These are phyloP conservation scores for Hoplostethus atlanticus DNA, from an alignment of 2,797 vertebrate species.

Conservation along the genomic window DNA sequence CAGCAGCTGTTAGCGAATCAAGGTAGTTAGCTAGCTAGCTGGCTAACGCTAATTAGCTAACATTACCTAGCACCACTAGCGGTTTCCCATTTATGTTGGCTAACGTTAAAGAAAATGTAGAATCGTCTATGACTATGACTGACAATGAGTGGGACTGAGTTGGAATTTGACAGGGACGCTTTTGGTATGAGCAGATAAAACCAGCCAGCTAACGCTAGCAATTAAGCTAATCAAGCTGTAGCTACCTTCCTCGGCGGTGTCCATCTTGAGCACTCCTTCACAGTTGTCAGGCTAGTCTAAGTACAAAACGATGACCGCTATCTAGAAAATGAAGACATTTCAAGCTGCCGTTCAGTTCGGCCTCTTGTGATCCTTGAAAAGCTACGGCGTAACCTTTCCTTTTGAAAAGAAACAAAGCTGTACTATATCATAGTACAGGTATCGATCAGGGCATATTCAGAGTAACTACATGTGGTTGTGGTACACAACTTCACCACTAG, in stretches of 20 bases:
- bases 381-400: not conserved
- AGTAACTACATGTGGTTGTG: slow-evolving; percentile 20
- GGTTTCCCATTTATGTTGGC: slow-evolving; percentile 11
- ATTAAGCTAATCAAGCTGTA: slow-evolving; percentile 28
- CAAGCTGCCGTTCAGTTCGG: not conserved
- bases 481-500: slow-evolving; percentile 26
- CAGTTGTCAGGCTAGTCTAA: slow-evolving; percentile 27
- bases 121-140: fast-evolving
- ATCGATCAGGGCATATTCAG: slow-evolving; percentile 10
- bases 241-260: slow-evolving; percentile 93
- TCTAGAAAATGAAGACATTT: slow-evolving; percentile 57
- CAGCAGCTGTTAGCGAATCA: slow-evolving; percentile 30
- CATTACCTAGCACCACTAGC: slow-evolving; percentile 52
- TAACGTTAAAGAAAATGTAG: not conserved
- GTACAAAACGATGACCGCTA: slow-evolving; percentile 21
- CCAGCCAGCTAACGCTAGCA: not conserved
- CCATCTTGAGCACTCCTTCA: slow-evolving; percentile 88
- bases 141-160: fast-evolving
- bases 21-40: not conserved
- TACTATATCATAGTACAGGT: slow-evolving; percentile 17
- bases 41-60: slow-evolving; percentile 45
- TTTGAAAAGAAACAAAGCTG: not conserved
- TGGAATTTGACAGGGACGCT: fast-evolving
- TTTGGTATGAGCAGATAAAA: not conserved
- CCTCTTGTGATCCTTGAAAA: not conserved